Evolutionary conservation across 2,113 vertebrate genomes (phyloP).

Genomic region (Phyllopteryx taeniolatus): DNA sequence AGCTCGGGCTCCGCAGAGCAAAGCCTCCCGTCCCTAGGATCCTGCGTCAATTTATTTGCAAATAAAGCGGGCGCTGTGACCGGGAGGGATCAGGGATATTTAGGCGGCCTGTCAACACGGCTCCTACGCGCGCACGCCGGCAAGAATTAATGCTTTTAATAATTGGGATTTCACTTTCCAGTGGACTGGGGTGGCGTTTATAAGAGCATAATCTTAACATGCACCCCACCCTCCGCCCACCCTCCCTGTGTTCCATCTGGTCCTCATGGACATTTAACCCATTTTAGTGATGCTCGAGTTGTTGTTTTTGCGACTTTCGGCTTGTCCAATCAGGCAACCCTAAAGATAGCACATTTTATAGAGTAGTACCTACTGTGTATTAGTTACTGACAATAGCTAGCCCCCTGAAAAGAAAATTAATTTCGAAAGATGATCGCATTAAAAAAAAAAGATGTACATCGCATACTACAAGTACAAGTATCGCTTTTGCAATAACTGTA

Average conservation of each 20-base stretch:
- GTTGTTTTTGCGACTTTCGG: neutral
- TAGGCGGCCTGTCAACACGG: conserved; percentile 95
- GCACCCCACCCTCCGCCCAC: conserved; percentile 14
- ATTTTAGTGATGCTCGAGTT: neutral
- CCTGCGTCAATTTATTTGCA: conserved; percentile 99
- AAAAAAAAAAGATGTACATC: neutral
- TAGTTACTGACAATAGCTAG: neutral
- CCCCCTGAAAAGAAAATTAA: neutral
- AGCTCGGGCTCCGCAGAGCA: conserved; percentile 76
- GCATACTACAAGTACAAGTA: neutral
- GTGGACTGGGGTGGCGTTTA: conserved; percentile 83
- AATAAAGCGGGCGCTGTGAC: conserved; percentile 94
- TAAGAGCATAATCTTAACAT: conserved; percentile 70
- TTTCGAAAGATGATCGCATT: too few species aligned
- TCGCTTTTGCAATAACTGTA: too few species aligned
- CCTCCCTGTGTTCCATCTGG: conserved; percentile 2
- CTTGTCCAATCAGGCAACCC: neutral
- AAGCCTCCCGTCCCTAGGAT: conserved; percentile 90
- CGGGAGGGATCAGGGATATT: conserved; percentile 98
- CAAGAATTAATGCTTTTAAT: conserved; percentile 99
- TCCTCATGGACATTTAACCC: neutral
- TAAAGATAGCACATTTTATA: neutral
- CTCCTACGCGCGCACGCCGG: conserved; percentile 81
- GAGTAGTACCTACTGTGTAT: neutral
- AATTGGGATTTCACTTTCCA: conserved; percentile 94